Percentiles rank a stretch among this genome's conserved stretches.
Evolutionary conservation across 1,140 invertebrate species (phyloP).

Genomic region (Brachionus paranguensis): DNA sequence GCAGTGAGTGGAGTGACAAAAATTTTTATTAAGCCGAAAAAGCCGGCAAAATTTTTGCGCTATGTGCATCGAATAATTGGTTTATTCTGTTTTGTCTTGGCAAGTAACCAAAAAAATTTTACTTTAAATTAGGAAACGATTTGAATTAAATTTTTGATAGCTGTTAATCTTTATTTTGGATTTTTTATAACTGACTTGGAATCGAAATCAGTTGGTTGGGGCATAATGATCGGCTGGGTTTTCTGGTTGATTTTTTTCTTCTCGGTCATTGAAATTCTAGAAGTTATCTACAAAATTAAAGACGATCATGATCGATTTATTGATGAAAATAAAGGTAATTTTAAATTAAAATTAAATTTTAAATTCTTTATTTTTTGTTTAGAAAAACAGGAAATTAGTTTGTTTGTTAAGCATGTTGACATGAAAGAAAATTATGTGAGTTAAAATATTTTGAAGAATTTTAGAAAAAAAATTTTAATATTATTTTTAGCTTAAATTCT

Average conservation of each 20-base stretch:
- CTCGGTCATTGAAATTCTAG: constrained; percentile 4
- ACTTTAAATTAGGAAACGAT: neutral
- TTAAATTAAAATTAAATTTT: neutral
- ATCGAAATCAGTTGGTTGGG: neutral
- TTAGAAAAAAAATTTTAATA: neutral
- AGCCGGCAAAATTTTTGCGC: neutral
- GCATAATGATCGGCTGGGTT: neutral
- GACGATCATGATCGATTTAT: neutral
- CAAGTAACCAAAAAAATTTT: neutral
- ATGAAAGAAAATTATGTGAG: neutral
- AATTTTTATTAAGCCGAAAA: neutral
- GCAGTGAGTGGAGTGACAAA: neutral
- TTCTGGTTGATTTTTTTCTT: constrained; percentile 4
- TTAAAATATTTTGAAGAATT: neutral
- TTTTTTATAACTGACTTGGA: constrained; percentile 13
- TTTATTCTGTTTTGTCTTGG: neutral
- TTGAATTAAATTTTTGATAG: neutral
- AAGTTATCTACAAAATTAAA: constrained; percentile 1
- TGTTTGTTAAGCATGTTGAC: neutral
- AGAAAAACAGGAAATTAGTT: neutral
- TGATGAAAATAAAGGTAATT: neutral
- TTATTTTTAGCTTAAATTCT: neutral
- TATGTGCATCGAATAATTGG: neutral
- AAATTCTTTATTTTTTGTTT: neutral
- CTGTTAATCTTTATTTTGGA: neutral